Base-by-base conservation (phyloP, 2,797 vertebrate species). In the Cryptoblepharus egeriae region DNA sequence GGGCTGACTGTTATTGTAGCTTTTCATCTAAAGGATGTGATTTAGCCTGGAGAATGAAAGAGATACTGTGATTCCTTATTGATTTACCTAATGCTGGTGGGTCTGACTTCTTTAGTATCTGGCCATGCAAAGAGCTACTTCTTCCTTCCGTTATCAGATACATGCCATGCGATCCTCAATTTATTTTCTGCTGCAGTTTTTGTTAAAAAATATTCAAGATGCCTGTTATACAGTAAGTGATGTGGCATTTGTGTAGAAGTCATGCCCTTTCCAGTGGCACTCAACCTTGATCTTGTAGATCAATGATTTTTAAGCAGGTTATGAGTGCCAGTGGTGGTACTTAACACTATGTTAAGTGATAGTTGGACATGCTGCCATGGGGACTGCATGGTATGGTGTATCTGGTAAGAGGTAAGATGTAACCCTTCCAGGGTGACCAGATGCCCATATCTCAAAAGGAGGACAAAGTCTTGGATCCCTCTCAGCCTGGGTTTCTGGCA, bases 121-220 rank as follows among this genome's bases (percentile, higher is more conserved):
- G 84, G 75, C 75, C 85, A 75, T n/a, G 45, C 11, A 2, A 52
- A 80, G 63, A 57, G 83, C 76, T 74, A 69, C 65, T 11, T 32
- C 87, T 52, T 60, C 69, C 52, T 69, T 32, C 10, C 80, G 75
- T 57, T 32, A 37, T 28, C 4, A 39, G 73, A 75, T 85, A 77
- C 13, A 55, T 78, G 72, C 75, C 83, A 4, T 77, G 1, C 0
- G 63, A 72, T 81, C 83, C 82, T 88, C 85, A 87, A 0, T 5
- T 88, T 85, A 35, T 3, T 9, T 16, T 83, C 74, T 90, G 61
- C 80, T 89, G 81, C 86, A 73, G 82, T 49, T 49, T 79, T 80
- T 0, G 1, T 79, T 75, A 88, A 76, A 90, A 85, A 52, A 3
- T 85, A 90, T 87, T 86, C 75, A 84, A 86, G 88, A 79, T 88